Evolutionary conservation across 2,888 invertebrate genomes (phyloP).

Genomic region (Cotesia congregata): DNA sequence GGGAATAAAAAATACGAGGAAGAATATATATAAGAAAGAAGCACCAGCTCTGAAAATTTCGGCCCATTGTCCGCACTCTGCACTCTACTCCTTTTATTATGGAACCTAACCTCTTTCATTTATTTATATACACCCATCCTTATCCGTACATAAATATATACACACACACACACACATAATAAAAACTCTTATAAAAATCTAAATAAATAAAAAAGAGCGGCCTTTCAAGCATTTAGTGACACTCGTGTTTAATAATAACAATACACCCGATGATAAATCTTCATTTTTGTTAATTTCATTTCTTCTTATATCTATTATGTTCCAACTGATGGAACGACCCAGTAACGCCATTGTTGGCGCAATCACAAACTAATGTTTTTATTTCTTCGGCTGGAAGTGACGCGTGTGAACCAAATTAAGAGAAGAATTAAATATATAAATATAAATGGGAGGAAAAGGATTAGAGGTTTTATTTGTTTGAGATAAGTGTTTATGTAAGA

Average conservation of each 20-base stretch:
- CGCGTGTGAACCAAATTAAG: neutral
- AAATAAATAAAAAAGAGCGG: neutral
- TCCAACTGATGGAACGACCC: slow-evolving; percentile 48
- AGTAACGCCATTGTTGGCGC: slow-evolving; percentile 51
- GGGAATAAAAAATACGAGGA: neutral
- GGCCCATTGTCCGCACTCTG: slow-evolving; percentile 26
- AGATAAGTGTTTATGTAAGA: neutral
- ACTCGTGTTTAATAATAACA: slow-evolving; percentile 18
- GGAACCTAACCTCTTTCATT: neutral
- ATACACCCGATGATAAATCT: slow-evolving; percentile 23
- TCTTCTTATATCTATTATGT: slow-evolving; percentile 33
- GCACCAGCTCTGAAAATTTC: slow-evolving; percentile 24
- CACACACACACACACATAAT: neutral
- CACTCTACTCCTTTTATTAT: neutral
- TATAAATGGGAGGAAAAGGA: neutral
- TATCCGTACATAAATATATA: neutral
- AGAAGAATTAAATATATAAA: neutral
- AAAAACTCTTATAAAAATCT: neutral
- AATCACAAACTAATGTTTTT: too few relatives aligned
- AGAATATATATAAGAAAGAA: neutral
- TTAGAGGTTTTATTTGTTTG: neutral
- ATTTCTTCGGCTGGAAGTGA: too few relatives aligned
- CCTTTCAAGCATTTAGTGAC: slow-evolving; percentile 16
- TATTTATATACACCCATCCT: slow-evolving; percentile 3
- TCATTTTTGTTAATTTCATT: slow-evolving; percentile 40